Conservation (phyloP, 1,140 invertebrate genomes). For the Ips nitidus region DNA sequence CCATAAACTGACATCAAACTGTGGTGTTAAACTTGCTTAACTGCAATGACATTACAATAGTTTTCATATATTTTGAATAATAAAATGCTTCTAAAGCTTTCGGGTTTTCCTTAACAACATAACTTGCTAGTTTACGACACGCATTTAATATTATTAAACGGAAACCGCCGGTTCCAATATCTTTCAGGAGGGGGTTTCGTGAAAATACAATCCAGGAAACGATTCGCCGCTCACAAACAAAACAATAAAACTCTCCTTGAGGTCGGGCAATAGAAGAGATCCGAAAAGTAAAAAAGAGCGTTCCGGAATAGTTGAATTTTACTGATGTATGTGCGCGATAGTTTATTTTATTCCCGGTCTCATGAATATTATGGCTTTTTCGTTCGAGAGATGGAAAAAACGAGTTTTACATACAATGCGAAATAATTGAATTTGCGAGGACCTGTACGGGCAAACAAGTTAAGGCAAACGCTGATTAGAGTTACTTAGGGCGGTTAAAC, state of each 20-base stretch:
- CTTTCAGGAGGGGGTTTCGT: background rate
- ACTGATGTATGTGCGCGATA: background rate
- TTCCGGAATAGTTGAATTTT: background rate
- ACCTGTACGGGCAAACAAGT: slow-evolving; percentile 1
- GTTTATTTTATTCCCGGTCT: slow-evolving; percentile 1
- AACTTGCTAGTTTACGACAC: background rate
- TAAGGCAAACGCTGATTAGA: slow-evolving; percentile 13
- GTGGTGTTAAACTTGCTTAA: no score
- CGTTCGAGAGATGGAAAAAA: background rate
- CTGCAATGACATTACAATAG: no score
- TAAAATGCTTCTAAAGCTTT: no score
- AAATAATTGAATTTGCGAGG: background rate
- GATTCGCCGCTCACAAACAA: slow-evolving; percentile 1
- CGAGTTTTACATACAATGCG: background rate
- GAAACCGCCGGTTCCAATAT: background rate
- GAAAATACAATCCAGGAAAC: slow-evolving; percentile 1
- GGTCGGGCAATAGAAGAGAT: slow-evolving; percentile 1
- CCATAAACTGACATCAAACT: no score
- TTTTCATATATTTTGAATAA: no score
- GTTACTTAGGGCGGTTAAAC: slow-evolving; percentile 17
- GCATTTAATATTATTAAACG: slow-evolving; percentile 1
- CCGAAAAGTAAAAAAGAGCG: background rate
- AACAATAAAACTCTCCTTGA: slow-evolving; percentile 1
- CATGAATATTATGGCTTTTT: background rate
- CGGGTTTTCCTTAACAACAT: no score